Evolutionary conservation across 2,113 vertebrate species (phyloP), one percentile per base, ranked within the genome.

Genomic region (Nipponia nippon): DNA sequence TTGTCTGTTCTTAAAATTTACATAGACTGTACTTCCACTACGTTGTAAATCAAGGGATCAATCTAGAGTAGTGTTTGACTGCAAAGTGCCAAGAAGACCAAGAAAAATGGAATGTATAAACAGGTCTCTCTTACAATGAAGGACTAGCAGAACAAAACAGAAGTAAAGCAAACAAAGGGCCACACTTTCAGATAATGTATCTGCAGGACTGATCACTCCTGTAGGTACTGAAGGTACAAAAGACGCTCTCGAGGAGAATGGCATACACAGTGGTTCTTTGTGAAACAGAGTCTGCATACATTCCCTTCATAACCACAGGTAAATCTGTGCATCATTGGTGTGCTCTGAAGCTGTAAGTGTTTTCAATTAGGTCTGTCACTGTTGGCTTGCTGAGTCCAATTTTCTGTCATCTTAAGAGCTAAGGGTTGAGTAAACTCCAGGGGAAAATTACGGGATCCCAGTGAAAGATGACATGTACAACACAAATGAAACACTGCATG

Each of bases 1-100:
- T 97, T 95, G 95, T 97, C 97, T 97, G 83, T 84, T 92, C 40
- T 62, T 91, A 87, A 95, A 67, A 97, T 96, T 97, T 97, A 92
- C 94, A 93, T 65, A 95, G 91, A 18, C 96, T 97, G 34, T 55
- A 34, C 83, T 97, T 96, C 81, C 97, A 87, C 87, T 21, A 30
- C 87, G 52, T 73, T 94, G 83, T 78, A 90, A 79, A 93, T 59
- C 73, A 91, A 71, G 91, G 89, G 93, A 91, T 97, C 81, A 69
- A 8, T 52, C 93, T 53, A 86, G 52, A 96, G 90, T 23, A 80
- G 79, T 77, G 89, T 97, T 90, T 88, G 92, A 86, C 63, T 63
- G 29, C 4, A 26, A 70, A 76, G 85, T 97, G 97, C 97, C 96
- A 96, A 92, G 91, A 90, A 88, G 83, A 90, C 92, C 85, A 80